Conservation (phyloP, 2,113 vertebrate species). For the Megaptera novaeangliae region DNA sequence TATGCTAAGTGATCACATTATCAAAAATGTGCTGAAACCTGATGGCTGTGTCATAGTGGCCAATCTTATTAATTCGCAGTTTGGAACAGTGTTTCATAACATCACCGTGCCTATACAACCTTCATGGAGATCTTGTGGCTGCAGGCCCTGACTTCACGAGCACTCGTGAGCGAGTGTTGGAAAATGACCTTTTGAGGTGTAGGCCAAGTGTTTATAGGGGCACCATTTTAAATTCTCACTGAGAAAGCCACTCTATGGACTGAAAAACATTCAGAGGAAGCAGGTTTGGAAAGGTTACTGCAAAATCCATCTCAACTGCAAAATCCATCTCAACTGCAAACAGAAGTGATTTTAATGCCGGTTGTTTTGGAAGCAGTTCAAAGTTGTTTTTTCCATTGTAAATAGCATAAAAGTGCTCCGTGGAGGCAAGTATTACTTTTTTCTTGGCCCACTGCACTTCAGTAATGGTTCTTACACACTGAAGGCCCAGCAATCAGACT, state of each 20-base stretch:
- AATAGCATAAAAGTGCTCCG: slow-evolving; percentile 66
- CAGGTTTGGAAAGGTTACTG: slow-evolving; percentile 76
- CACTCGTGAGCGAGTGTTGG: background rate
- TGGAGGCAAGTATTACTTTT: slow-evolving; percentile 58
- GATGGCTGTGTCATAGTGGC: background rate
- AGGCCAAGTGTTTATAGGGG: slow-evolving; percentile 50
- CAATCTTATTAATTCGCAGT: background rate
- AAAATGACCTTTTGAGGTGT: slow-evolving; percentile 47
- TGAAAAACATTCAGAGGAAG: slow-evolving; percentile 76
- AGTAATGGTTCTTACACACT: slow-evolving; percentile 59
- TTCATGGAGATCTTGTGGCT: background rate
- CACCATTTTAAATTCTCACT: slow-evolving; percentile 74
- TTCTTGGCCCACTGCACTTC: slow-evolving; percentile 62
- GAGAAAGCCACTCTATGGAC: slow-evolving; percentile 72
- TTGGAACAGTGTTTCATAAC: background rate
- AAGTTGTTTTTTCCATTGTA: slow-evolving; percentile 73
- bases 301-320: slow-evolving; percentile 75
- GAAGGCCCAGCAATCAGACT: slow-evolving; percentile 49
- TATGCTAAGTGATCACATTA: background rate
- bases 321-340: slow-evolving; percentile 76
- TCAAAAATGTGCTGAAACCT: background rate
- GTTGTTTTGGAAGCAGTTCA: slow-evolving; percentile 77
- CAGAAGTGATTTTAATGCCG: slow-evolving; percentile 79
- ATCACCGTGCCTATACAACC: background rate
- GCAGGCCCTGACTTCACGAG: slow-evolving; percentile 1